Evolutionary conservation across 1,140 invertebrate species (phyloP).

Genomic region (Arctopsyche grandis): DNA sequence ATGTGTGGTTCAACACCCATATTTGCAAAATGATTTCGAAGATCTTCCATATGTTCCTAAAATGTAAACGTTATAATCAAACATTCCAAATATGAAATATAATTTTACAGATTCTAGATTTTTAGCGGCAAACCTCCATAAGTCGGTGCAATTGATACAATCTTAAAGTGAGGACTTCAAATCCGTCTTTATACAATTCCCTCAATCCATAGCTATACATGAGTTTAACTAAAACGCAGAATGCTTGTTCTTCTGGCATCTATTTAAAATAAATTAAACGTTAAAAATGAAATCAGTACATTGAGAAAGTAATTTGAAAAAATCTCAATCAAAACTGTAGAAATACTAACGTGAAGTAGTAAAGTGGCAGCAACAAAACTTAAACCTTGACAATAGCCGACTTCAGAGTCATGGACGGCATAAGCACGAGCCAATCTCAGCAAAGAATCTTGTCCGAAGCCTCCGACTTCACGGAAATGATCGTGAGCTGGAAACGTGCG

Average conservation of each 20-base stretch:
- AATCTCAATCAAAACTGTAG: not conserved
- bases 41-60: slow-evolving; percentile 89
- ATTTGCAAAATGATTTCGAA: slow-evolving; percentile 91
- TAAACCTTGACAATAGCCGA: slow-evolving; percentile 98
- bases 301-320: not conserved
- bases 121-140: slow-evolving; percentile 77
- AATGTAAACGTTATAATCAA: slow-evolving; percentile 36
- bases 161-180: slow-evolving; percentile 93
- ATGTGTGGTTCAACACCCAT: slow-evolving; percentile 97
- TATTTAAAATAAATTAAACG: slow-evolving; percentile 65
- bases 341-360: slow-evolving; percentile 86
- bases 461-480: slow-evolving; percentile 94
- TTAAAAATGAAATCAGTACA: not conserved
- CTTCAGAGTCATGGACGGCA: slow-evolving; percentile 95
- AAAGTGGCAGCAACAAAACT: slow-evolving; percentile 97
- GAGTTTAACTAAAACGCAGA: slow-evolving; percentile 94
- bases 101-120: not conserved
- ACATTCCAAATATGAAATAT: slow-evolving; percentile 26
- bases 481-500: slow-evolving; percentile 99
- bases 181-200: slow-evolving; percentile 95
- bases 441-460: slow-evolving; percentile 92
- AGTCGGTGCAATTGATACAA: slow-evolving; percentile 97
- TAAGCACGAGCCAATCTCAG: slow-evolving; percentile 97
- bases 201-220: slow-evolving; percentile 97
- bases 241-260: slow-evolving; percentile 99